Percentiles rank a stretch among this genome's conserved stretches.
phyloP scores from a whole-genome alignment of 1,140 invertebrate genomes.

The Conus ventricosus region DNA sequence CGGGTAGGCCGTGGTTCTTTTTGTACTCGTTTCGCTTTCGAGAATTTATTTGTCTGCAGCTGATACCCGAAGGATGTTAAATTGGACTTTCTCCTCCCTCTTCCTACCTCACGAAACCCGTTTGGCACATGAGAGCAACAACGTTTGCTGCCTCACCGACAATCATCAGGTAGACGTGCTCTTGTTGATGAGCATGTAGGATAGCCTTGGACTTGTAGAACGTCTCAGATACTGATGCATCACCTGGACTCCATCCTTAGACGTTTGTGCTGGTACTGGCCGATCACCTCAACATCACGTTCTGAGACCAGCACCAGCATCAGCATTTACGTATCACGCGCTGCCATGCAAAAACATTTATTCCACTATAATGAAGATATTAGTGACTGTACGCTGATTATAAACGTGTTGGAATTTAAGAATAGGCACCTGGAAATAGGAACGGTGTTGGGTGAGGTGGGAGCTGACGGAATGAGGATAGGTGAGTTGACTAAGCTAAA shows the following conservation, averaged over 20 bases:
- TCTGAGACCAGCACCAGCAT: background rate
- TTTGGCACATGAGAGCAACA: background rate
- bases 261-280: conserved; percentile 1
- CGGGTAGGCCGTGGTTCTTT: background rate
- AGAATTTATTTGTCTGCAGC: background rate
- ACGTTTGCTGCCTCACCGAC: background rate
- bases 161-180: background rate
- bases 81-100: background rate
- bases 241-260: background rate
- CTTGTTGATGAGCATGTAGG: background rate
- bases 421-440: too few species aligned
- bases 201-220: background rate
- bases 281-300: background rate
- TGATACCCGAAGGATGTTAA: background rate
- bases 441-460: too few species aligned
- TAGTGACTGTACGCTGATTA: too few species aligned
- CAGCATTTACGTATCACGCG: too few species aligned
- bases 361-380: too few species aligned
- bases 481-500: too few species aligned
- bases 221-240: background rate
- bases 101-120: background rate
- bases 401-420: too few species aligned
- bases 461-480: too few species aligned
- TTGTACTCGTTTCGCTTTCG: background rate
- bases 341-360: too few species aligned